Evolutionary conservation across 2,888 invertebrate species (phyloP).

Genomic region (Disparrhopalites patrizii): DNA sequence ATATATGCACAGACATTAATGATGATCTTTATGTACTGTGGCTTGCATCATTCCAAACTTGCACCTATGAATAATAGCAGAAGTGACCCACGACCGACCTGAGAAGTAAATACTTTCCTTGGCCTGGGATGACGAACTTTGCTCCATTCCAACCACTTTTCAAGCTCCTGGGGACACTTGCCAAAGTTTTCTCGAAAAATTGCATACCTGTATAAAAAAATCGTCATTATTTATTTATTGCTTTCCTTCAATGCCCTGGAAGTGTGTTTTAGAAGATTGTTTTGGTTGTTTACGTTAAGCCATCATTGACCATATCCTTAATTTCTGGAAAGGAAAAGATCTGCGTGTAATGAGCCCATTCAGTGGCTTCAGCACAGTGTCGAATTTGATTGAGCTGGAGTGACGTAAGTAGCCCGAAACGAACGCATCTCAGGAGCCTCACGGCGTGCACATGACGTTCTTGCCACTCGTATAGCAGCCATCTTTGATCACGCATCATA

Average conservation of each 20-base stretch:
- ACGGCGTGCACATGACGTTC: constrained; percentile 58
- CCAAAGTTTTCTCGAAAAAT: constrained; percentile 41
- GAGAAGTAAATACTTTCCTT: too few species aligned
- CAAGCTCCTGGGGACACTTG: constrained; percentile 34
- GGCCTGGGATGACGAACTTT: constrained; percentile 32
- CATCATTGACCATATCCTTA: constrained; percentile 74
- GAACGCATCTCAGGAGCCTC: constrained; percentile 65
- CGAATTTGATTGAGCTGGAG: constrained; percentile 76
- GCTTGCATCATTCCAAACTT: too few species aligned
- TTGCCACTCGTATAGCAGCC: constrained; percentile 70
- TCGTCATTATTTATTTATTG: neutral
- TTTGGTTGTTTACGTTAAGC: constrained; percentile 71
- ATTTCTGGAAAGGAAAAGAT: constrained; percentile 65
- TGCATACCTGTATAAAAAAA: constrained; percentile 26
- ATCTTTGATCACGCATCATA: too few species aligned
- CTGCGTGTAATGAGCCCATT: constrained; percentile 62
- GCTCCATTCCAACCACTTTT: constrained; percentile 39
- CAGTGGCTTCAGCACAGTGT: constrained; percentile 63
- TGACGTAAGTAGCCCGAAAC: constrained; percentile 73
- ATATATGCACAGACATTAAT: too few species aligned
- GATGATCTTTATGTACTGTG: too few species aligned
- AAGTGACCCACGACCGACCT: neutral
- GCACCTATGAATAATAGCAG: too few species aligned
- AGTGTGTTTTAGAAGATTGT: neutral
- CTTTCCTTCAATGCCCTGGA: neutral